Evolutionary conservation across 1,140 invertebrate species (phyloP).

Genomic region (Drosophila teissieri): DNA sequence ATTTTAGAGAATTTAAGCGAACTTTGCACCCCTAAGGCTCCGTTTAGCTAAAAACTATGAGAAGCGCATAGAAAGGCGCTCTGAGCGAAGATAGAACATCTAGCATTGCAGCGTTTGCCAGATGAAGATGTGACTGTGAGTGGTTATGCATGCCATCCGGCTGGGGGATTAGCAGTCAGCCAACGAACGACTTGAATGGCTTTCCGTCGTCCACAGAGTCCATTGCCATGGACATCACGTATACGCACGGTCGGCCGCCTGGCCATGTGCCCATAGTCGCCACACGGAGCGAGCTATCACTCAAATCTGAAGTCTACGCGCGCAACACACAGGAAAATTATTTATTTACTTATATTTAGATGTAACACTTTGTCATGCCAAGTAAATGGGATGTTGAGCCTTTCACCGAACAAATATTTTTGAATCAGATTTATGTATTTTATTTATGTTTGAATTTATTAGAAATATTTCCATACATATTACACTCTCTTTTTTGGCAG

Average conservation of each 20-base stretch:
- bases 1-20: neutral
- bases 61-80: neutral
- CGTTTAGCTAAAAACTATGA: neutral
- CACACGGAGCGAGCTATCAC: conserved; percentile 20
- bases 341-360: neutral
- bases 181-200: conserved; percentile 10
- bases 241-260: conserved; percentile 11
- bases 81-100: conserved; percentile 44
- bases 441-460: too few relatives aligned
- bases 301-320: neutral
- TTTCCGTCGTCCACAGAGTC: conserved; percentile 34
- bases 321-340: neutral
- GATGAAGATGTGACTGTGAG: conserved; percentile 84
- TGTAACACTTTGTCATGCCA: too few relatives aligned
- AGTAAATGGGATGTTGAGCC: too few relatives aligned
- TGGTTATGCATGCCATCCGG: neutral
- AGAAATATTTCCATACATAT: neutral
- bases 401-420: neutral
- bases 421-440: too few relatives aligned
- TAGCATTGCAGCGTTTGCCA: conserved; percentile 67
- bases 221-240: conserved; percentile 66
- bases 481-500: conserved; percentile 84
- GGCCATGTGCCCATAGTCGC: conserved; percentile 68
- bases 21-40: neutral
- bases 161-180: conserved; percentile 37